These are phyloP conservation scores for Phainopepla nitens DNA, from an alignment of 2,113 vertebrate genomes.

Conservation along the genomic window DNA sequence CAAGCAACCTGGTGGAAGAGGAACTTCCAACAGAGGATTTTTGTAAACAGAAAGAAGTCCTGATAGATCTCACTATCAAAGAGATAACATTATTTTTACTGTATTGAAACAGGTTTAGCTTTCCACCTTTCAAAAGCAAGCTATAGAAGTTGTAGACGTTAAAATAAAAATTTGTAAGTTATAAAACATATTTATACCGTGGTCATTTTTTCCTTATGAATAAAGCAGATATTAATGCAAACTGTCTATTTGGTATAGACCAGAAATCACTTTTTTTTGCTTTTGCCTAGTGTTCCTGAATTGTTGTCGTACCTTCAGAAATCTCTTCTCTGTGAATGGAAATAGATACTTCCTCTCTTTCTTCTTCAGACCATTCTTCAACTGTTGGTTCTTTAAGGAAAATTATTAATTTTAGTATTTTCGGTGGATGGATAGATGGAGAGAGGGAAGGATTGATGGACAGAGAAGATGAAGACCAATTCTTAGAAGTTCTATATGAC, in stretches of 20 bases:
- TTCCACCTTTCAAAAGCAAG: not conserved
- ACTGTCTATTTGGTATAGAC: not conserved
- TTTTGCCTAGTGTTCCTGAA: not conserved
- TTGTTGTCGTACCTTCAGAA: constrained; percentile 68
- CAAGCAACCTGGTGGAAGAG: not conserved
- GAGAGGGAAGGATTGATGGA: not conserved
- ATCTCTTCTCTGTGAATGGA: constrained; percentile 68
- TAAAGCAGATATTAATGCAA: not conserved
- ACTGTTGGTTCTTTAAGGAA: constrained; percentile 64
- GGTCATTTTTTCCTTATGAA: not conserved
- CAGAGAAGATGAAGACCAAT: not conserved
- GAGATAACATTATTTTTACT: not conserved
- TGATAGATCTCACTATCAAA: not conserved
- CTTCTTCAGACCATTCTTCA: constrained; percentile 73
- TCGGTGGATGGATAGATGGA: not conserved
- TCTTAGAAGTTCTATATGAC: not conserved
- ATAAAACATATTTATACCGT: not conserved
- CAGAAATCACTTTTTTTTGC: not conserved
- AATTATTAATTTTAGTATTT: constrained; percentile 26
- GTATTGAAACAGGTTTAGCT: not conserved
- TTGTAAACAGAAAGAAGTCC: not conserved
- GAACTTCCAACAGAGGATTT: not conserved
- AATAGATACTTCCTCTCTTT: constrained; percentile 60
- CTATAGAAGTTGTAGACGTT: not conserved
- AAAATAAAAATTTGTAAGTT: not conserved